Evolutionary conservation across 2,113 vertebrate species (phyloP), one percentile per base, ranked within the genome.

Genomic region (Rhinopithecus roxellana): DNA sequence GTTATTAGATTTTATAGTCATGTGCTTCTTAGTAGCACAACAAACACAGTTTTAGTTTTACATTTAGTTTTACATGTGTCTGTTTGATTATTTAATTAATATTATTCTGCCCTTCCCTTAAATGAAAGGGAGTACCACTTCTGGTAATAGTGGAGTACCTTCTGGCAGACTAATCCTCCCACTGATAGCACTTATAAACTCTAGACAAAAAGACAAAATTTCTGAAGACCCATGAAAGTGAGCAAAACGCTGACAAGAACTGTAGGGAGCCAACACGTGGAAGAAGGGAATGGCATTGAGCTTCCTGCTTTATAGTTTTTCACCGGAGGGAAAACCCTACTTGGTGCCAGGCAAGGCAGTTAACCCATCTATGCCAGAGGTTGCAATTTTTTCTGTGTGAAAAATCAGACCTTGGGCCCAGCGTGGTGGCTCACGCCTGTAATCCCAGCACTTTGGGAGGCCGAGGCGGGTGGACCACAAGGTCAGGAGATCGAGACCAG

Each of bases 11-110:
- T 16, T 86, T 27, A 89, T 30, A 80, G 64, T 57, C 70, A n/a
- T 82, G 48, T 40, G 89, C 70, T 78, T 96, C 35, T 87, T 38
- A 30, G 48, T 8, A 91, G n/a, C 40, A 83, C 27, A 91, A 81
- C 17, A 69, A 83, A 75, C 27, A 75, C 10, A 70, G 40, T 64
- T 93, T 79, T 32, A 32, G 27, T 64, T 64, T 64, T 64, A 64
- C 61, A 35, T 83, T 69, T 48, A 64, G 45, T 55, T 94, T 94
- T 70, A 64, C 43, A 35, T 83, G 90, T 96, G 27, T 50, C 38
- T 80, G 22, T 45, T 23, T 89, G 40, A 67, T 30, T 80, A 70
- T 55, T 92, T 48, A 93, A 83, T 82, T 79, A 74, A n/a, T 23
- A 84, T 43, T 57, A 64, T 80, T 55, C 77, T 70, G 69, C 57